Conservation (phyloP, 2,797 vertebrate genomes). For the Adrianichthys oophorus region DNA sequence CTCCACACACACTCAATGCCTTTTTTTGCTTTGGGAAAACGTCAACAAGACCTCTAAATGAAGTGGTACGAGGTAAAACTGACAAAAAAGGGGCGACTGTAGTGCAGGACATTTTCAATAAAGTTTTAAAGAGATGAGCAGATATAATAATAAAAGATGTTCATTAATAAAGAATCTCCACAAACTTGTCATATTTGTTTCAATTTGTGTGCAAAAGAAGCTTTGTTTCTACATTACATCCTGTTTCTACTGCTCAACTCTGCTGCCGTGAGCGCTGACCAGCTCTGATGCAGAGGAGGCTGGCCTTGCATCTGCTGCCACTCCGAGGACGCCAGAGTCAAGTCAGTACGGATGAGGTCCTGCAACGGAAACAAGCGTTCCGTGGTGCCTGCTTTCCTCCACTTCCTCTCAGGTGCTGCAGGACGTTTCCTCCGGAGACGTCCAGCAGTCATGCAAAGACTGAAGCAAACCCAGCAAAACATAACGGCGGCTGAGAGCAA, state of each 20-base stretch:
- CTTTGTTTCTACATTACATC: constrained; percentile 59
- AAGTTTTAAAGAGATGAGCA: constrained; percentile 14
- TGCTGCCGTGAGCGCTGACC: constrained; percentile 19
- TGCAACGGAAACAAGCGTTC: too few species aligned
- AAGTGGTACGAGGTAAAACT: constrained; percentile 3
- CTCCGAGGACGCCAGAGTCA: too few species aligned
- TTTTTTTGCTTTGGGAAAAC: constrained; percentile 74
- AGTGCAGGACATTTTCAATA: constrained; percentile 59
- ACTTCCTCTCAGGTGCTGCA: too few species aligned
- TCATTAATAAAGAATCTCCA: constrained; percentile 3
- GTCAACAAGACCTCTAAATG: constrained; percentile 51
- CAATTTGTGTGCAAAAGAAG: constrained; percentile 75
- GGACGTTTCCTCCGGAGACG: too few species aligned
- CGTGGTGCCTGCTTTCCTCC: too few species aligned
- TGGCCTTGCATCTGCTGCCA: too few species aligned
- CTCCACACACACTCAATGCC: constrained; percentile 59
- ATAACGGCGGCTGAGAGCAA: too few species aligned
- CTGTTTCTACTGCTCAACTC: constrained; percentile 24
- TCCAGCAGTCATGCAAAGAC: too few species aligned
- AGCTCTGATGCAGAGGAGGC: too few species aligned
- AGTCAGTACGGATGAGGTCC: too few species aligned
- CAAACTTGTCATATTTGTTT: constrained; percentile 35
- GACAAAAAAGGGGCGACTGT: constrained; percentile 68
- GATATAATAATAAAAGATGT: constrained; percentile 8
- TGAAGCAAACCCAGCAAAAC: too few species aligned